These are phyloP conservation scores for Tachypleus tridentatus DNA, from an alignment of 1,140 invertebrate species.

Conservation along the genomic window DNA sequence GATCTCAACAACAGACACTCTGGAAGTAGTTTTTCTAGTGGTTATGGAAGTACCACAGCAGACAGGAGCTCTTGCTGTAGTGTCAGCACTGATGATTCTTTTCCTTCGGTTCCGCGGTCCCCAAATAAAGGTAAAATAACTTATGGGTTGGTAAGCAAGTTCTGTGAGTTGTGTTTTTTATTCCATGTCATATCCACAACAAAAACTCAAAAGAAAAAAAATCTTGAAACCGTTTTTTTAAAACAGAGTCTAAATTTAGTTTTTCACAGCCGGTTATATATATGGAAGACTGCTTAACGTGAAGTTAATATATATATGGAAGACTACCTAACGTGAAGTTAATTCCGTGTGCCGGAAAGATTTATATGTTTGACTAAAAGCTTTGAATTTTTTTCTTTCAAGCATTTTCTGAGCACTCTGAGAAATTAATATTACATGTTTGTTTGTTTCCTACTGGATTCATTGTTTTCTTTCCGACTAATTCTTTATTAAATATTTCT, in stretches of 20 bases:
- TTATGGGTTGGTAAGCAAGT: background rate
- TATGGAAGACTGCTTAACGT: no score
- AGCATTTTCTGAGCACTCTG: no score
- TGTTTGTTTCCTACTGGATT: no score
- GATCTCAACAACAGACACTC: conserved; percentile 48
- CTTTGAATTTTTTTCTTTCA: no score
- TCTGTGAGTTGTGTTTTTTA: conserved; percentile 5
- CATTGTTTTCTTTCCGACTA: no score
- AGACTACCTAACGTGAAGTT: no score
- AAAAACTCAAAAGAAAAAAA: conserved; percentile 10
- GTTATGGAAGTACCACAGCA: conserved; percentile 50
- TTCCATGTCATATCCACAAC: conserved; percentile 7
- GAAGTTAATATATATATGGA: no score
- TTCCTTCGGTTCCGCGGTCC: conserved; percentile 30
- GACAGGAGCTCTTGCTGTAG: conserved; percentile 41
- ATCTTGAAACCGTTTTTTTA: conserved; percentile 10
- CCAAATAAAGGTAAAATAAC: conserved; percentile 35
- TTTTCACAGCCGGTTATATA: conserved; percentile 7
- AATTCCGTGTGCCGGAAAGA: no score
- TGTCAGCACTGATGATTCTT: conserved; percentile 22
- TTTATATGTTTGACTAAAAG: no score
- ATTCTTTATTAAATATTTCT: no score
- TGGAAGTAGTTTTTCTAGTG: conserved; percentile 27
- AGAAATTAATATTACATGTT: no score
- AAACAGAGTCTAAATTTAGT: conserved; percentile 15